Evolutionary conservation across 2,888 invertebrate genomes (phyloP).

Genomic region (Liodrosophila aerea): DNA sequence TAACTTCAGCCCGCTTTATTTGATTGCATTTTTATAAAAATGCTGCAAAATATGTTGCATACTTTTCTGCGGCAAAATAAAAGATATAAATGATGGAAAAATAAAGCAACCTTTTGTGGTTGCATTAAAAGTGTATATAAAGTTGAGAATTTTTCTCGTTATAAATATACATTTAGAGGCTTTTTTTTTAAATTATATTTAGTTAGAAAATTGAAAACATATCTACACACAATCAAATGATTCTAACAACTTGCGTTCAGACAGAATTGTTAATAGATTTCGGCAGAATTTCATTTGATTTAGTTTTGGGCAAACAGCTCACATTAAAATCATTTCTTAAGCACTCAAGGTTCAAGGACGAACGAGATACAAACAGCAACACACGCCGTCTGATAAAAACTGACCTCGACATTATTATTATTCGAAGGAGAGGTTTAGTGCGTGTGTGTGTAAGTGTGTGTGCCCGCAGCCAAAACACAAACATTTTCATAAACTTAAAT

Average conservation of each 20-base stretch:
- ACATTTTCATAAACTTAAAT: conserved; percentile 73
- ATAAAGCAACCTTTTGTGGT: not conserved
- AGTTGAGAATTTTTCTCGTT: too few species aligned
- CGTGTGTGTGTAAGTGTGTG: conserved; percentile 7
- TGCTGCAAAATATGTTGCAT: conserved; percentile 4
- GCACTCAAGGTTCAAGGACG: conserved; percentile 18
- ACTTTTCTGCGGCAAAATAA: conserved; percentile 10
- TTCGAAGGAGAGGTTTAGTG: not conserved
- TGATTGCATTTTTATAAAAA: conserved; percentile 27
- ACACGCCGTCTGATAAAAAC: conserved; percentile 37
- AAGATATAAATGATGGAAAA: not conserved
- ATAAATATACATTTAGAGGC: too few species aligned
- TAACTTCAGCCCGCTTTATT: conserved; percentile 58
- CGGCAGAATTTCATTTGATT: not conserved
- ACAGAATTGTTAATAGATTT: conserved; percentile 5
- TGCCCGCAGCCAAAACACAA: conserved; percentile 38
- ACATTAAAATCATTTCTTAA: not conserved
- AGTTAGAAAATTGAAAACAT: not conserved
- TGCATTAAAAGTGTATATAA: too few species aligned
- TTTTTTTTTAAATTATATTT: too few species aligned
- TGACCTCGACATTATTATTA: conserved; percentile 51
- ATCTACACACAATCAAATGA: not conserved
- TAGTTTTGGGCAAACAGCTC: conserved; percentile 6
- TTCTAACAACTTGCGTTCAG: conserved; percentile 2
- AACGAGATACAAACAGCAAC: conserved; percentile 4